phyloP scores from a whole-genome alignment of 2,797 vertebrate genomes.

The Gymnothorax javanicus region DNA sequence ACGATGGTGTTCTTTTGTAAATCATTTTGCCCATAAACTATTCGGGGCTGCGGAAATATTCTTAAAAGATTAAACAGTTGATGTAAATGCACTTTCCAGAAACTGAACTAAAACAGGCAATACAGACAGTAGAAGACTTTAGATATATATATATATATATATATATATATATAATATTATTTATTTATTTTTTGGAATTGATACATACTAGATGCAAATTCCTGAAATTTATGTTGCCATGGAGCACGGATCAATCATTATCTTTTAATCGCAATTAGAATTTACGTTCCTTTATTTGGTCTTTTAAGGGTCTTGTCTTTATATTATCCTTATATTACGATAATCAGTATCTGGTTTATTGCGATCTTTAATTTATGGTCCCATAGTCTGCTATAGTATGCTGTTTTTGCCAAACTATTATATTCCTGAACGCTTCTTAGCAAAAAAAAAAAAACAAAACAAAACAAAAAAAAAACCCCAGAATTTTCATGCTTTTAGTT shows the following conservation, averaged over 20 bases:
- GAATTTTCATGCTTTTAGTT: no score
- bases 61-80: slow-evolving; percentile 4
- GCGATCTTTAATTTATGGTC: not conserved
- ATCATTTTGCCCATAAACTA: slow-evolving; percentile 21
- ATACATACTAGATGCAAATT: not conserved
- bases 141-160: not conserved
- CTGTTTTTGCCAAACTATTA: no score
- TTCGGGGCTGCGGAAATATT: slow-evolving; percentile 19
- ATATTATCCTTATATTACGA: not conserved
- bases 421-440: no score
- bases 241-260: not conserved
- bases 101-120: not conserved
- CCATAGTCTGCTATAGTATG: no score
- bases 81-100: not conserved
- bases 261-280: not conserved
- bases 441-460: no score
- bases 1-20: slow-evolving; percentile 21
- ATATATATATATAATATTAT: not conserved
- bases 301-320: not conserved
- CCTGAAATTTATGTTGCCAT: not conserved
- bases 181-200: not conserved
- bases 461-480: no score
- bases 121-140: not conserved
- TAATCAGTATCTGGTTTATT: not conserved
- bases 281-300: not conserved